Evolutionary conservation across 1,140 invertebrate species (phyloP), one percentile per base, ranked within the genome.

Genomic region (Drosophila rufa): DNA sequence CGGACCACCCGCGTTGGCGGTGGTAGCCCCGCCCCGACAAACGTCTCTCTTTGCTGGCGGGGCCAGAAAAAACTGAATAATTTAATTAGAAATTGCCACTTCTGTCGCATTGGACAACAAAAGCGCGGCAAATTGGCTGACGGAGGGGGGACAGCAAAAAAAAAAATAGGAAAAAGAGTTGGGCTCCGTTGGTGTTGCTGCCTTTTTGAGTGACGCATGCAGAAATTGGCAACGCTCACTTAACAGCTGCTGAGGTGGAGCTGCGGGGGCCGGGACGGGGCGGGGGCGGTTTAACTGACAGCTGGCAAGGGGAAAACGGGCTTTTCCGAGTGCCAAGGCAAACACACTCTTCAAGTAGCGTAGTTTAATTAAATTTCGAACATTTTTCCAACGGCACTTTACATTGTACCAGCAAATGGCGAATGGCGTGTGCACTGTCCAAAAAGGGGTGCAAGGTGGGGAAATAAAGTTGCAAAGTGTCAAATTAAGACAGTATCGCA

Each of bases 1-100:
- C 47, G 56, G 59, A 61, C 78, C 77, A 48, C 77, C 77, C 77
- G 77, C 50, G 25, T 48, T n/a, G 33, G 33, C 33, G 33, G 33
- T 11, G 9, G 47, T 15, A 14, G 45, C 17, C 71, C 47, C 51
- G 45, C 55, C 33, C 19, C 58, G 30, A n/a, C 36, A 38, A 65
- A 45, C 25, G 38, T 42, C 42, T 27, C 48, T 58, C 57, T 53
- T 46, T 42, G 45, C 46, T 57, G 64, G 55, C 67, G 48, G 43
- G 43, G 68, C 45, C 40, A 59, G 36, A 48, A 40, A 81, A 86
- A 87, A 83, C 76, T 83, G 84, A 87, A 89, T 89, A 89, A 89
- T 89, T 89, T 85, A 89, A 89, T 89, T 89, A 89, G 85, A 89
- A 90, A 90, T 90, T 90, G 81, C 85, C 85, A 89, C 79, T 90